A percentile compares a stretch with the other conserved stretches of the same genome.
Conservation (phyloP, 2,888 invertebrate genomes). For the Hyposoter dolosus region DNA sequence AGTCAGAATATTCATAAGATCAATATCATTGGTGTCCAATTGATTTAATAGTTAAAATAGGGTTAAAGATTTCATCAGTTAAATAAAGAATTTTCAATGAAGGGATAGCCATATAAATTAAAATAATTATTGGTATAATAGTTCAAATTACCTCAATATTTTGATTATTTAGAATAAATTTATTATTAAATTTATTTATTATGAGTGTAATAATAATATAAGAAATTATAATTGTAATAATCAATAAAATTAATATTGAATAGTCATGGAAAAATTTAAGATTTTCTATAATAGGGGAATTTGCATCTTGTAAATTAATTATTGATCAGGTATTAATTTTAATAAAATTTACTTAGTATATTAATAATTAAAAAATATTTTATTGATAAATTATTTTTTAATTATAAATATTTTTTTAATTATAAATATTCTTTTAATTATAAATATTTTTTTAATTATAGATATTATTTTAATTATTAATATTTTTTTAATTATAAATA, state of each 20-base stretch:
- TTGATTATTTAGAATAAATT: conserved; percentile 86
- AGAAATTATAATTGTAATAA: conserved; percentile 87
- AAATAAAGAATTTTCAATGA: conserved; percentile 88
- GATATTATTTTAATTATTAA: too few species aligned
- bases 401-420: too few species aligned
- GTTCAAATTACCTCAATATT: conserved; percentile 89
- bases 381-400: neutral
- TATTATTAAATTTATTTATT: conserved; percentile 86
- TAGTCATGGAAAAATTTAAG: conserved; percentile 89
- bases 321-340: too few species aligned
- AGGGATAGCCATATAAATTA: conserved; percentile 88
- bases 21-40: too few species aligned
- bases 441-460: too few species aligned
- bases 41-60: conserved; percentile 87
- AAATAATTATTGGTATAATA: too few species aligned
- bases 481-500: too few species aligned
- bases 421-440: too few species aligned
- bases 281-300: conserved; percentile 89
- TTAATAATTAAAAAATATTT: conserved; percentile 85
- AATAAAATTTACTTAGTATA: conserved; percentile 87
- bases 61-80: conserved; percentile 88
- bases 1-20: too few species aligned
- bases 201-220: conserved; percentile 87
- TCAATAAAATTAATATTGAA: conserved; percentile 87
- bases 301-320: conserved; percentile 87